A percentile compares a stretch with the other conserved stretches of the same genome.
Evolutionary conservation across 2,888 invertebrate species (phyloP).

Genomic region (Spicauda simplicius): DNA sequence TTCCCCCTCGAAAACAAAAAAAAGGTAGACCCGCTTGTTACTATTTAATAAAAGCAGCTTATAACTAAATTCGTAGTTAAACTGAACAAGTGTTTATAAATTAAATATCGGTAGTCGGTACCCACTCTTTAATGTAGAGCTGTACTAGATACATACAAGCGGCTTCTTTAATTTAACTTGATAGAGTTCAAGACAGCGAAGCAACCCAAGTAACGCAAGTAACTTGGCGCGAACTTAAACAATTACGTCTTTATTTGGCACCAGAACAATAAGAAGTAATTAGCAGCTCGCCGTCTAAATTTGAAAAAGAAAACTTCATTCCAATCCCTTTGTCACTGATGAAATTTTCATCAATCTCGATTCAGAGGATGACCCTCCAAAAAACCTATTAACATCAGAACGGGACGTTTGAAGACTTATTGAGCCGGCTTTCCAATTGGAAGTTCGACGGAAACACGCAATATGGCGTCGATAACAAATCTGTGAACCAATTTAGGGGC

Average conservation of each 20-base stretch:
- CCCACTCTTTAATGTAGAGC: background rate
- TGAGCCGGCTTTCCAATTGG: constrained; percentile 50
- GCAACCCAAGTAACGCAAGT: constrained; percentile 55
- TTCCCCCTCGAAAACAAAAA: too few relatives aligned
- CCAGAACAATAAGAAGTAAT: constrained; percentile 74
- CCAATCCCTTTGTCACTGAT: constrained; percentile 52
- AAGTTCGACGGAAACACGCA: constrained; percentile 62
- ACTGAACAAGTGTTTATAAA: too few relatives aligned
- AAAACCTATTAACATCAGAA: constrained; percentile 64
- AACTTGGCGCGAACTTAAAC: constrained; percentile 67
- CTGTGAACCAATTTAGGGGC: constrained; percentile 71
- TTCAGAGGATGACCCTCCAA: constrained; percentile 53
- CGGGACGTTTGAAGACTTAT: constrained; percentile 54
- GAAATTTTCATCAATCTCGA: constrained; percentile 59
- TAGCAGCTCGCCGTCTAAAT: constrained; percentile 63
- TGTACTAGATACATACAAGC: constrained; percentile 24
- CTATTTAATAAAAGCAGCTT: background rate
- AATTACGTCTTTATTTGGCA: constrained; percentile 73
- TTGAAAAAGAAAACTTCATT: constrained; percentile 60
- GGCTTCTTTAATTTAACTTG: constrained; percentile 54
- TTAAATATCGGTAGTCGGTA: background rate
- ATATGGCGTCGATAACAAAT: constrained; percentile 69
- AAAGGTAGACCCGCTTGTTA: too few relatives aligned
- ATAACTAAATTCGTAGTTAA: background rate
- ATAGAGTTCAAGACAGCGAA: constrained; percentile 45